Evolutionary conservation across 2,888 invertebrate species (phyloP).

Genomic region (Electrophaes corylata): DNA sequence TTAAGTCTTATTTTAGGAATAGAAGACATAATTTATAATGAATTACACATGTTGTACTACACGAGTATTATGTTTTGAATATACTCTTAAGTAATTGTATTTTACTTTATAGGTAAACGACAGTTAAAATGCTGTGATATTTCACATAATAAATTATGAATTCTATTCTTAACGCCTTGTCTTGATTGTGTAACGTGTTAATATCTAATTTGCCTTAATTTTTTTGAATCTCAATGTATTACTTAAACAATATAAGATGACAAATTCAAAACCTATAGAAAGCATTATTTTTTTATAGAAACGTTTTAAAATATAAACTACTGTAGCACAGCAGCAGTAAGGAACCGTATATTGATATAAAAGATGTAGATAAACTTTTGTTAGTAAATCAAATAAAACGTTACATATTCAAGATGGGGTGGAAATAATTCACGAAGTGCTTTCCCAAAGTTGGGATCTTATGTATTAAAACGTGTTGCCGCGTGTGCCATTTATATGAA

Average conservation of each 20-base stretch:
- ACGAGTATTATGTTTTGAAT: too few species aligned
- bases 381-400: too few species aligned
- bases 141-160: constrained; percentile 13
- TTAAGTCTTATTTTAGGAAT: constrained; percentile 29
- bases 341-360: too few species aligned
- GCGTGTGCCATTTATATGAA: constrained; percentile 37
- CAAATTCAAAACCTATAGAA: neutral
- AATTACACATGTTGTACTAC: neutral
- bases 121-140: too few species aligned
- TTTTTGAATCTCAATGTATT: constrained; percentile 13
- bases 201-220: neutral
- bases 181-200: constrained; percentile 28
- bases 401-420: constrained; percentile 25
- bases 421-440: constrained; percentile 44
- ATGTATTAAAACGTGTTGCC: constrained; percentile 36
- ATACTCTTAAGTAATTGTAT: neutral
- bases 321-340: too few species aligned
- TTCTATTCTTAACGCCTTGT: constrained; percentile 27
- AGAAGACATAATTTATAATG: constrained; percentile 19
- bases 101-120: neutral
- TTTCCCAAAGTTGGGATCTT: constrained; percentile 32
- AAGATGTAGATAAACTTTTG: too few species aligned
- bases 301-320: too few species aligned
- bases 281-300: too few species aligned
- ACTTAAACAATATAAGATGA: constrained; percentile 4